Evolutionary conservation across 2,888 invertebrate genomes (phyloP), one percentile per base, ranked within the genome.

Genomic region (Seira musarum): DNA sequence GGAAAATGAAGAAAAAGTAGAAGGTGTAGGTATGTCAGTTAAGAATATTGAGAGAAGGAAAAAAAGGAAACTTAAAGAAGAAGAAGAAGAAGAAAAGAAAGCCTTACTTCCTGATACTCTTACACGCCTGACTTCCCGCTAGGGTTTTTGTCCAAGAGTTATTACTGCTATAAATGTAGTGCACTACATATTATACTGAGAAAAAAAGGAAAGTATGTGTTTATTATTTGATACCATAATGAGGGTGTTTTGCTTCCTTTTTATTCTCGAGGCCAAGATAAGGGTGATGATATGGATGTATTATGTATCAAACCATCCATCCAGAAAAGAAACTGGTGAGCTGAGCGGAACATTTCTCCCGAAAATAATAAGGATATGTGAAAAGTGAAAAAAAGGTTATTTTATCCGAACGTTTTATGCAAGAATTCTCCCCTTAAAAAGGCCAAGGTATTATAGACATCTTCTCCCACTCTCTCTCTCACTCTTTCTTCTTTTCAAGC

Each of bases 61-160:
- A 30, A 30, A 30, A 8, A 2, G 30, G 8, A 30, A 30, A 64
- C 53, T 64, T 64, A 21, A 65, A 61, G 66, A 75, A 61, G 66
- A 75, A 60, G 49, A 63, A 53, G 30, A 53, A n/a, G 67, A 67
- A 30, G 63, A 72, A 71, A 25, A 69, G 57, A 70, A 78, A 24
- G 63, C 69, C 64, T 73, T 69, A 79, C 73, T 79, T 79, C 79
- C 79, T 79, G 73, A 73, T 79, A 72, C 65, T 78, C 66, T 61
- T 46, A 61, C 65, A 77, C 57, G 69, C 69, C 71, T 60, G 60
- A 65, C 70, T 77, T 60, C 35, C 66, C 60, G 17, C 61, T 49
- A 30, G 64, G 65, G 40, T 73, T 73, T 65, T 68, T 68, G 5
- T 35, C 24, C 3, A n/a, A 53, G 24, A 68, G 53, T 65, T 65